A percentile compares a stretch with the other conserved stretches of the same genome.
Conservation (phyloP, 2,113 vertebrate genomes). For the Ursus arctos region DNA sequence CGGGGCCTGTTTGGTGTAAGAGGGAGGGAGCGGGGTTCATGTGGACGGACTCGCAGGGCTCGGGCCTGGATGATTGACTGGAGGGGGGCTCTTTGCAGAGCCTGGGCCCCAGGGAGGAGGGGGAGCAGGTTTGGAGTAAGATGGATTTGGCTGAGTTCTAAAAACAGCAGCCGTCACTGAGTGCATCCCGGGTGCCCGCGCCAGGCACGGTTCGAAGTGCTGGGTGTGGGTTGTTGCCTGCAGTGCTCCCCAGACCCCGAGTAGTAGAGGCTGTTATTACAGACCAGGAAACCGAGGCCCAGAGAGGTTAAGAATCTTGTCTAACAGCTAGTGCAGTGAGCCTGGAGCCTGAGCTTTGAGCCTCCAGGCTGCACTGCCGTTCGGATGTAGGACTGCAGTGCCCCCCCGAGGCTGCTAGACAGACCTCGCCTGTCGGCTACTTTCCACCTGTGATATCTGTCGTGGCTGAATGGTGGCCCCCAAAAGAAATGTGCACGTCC, state of each 20-base stretch:
- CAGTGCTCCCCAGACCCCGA: neutral
- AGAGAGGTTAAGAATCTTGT: neutral
- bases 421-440: neutral
- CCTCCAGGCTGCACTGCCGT: neutral
- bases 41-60: neutral
- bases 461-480: no score
- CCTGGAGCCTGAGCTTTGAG: neutral
- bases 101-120: neutral
- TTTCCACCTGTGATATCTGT: neutral
- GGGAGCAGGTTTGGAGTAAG: neutral
- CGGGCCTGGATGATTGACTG: neutral
- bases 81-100: neutral
- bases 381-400: rapidly evolving
- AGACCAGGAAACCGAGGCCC: neutral
- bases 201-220: no score
- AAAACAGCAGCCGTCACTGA: neutral
- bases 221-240: neutral
- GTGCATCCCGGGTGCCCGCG: neutral
- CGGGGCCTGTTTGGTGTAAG: neutral
- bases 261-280: neutral
- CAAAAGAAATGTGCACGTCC: neutral
- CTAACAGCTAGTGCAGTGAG: neutral
- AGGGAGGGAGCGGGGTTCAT: neutral
- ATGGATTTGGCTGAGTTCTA: neutral
- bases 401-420: neutral